Evolutionary conservation across 2,113 vertebrate species (phyloP), one percentile per base, ranked within the genome.

Genomic region (Elachura formosa): DNA sequence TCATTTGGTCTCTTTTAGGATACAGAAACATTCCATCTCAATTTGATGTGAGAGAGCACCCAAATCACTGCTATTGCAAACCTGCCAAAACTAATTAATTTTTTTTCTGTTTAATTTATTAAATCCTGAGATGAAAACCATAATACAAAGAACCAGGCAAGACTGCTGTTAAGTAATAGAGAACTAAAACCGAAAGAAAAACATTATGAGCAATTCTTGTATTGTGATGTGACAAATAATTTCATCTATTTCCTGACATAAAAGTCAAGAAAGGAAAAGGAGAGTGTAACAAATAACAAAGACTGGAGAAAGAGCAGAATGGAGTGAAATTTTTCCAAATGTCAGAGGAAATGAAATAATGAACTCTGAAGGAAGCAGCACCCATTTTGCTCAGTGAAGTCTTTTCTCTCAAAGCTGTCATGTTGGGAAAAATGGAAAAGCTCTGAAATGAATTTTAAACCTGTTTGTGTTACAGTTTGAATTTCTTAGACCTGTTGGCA

Each of bases 41-140:
- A 82, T 88, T 80, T 84, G 63, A 78, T 85, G 48, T 75, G 26
- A 73, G 75, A 48, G 91, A 96, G 87, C 81, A 76, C 76, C 84
- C 94, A 92, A 94, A 94, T 96, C 84, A 87, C 62, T 86, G 48
- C 76, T 93, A 86, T 76, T 93, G 85, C 75, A 51, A 94, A 54
- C n/a, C 46, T 94, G 85, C 62, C 84, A 92, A 92, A 41, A 75
- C 63, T 96, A 80, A 89, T 96, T 96, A 95, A 66, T 95, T 95
- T 95, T 92, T 94, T 38, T 94, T 93, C 77, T 86, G 41, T 91
- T 95, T 95, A 93, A 96, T 96, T 96, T 92, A 86, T 93, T 91
- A 95, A 95, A 85, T 94, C 85, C 90, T 17, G 0, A 66, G 63
- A 91, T 88, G 54, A 68, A 92, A 93, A 66, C 55, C 63, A 25